Evolutionary conservation across 2,888 invertebrate genomes (phyloP).

Genomic region (Megamerina dolium): DNA sequence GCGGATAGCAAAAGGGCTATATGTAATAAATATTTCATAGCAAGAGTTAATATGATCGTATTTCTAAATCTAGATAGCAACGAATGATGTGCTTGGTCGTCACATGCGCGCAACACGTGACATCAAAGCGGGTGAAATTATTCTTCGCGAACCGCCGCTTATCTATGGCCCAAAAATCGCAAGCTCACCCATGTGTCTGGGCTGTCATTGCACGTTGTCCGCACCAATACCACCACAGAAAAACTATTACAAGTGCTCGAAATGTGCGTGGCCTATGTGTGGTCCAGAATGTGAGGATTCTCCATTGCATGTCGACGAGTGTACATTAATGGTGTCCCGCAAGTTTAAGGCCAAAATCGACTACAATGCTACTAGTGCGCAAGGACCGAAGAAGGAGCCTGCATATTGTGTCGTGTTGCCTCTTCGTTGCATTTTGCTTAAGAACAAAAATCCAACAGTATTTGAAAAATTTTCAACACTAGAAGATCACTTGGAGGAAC

Average conservation of each 20-base stretch:
- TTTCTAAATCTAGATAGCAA: constrained; percentile 55
- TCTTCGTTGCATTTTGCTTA: constrained; percentile 59
- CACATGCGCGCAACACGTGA: constrained; percentile 62
- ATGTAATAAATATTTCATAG: no score
- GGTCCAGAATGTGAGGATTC: constrained; percentile 55
- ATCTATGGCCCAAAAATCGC: constrained; percentile 62
- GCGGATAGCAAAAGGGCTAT: no score
- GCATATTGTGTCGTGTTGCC: constrained; percentile 64
- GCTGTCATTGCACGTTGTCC: constrained; percentile 54
- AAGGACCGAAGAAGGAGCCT: constrained; percentile 51
- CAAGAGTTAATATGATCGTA: no score
- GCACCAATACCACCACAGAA: constrained; percentile 24
- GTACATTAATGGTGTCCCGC: constrained; percentile 55
- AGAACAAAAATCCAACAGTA: constrained; percentile 51
- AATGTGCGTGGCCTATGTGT: constrained; percentile 68
- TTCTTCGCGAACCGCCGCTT: constrained; percentile 61
- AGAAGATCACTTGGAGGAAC: constrained; percentile 56
- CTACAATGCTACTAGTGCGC: constrained; percentile 18
- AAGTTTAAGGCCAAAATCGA: constrained; percentile 57
- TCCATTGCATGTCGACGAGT: constrained; percentile 56
- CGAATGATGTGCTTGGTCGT: constrained; percentile 56
- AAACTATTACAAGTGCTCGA: constrained; percentile 56
- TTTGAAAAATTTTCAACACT: constrained; percentile 34
- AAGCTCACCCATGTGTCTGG: constrained; percentile 57
- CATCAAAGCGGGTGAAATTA: constrained; percentile 62